Base-by-base conservation (phyloP, 2,888 invertebrate genomes). In the Empis livida region DNA sequence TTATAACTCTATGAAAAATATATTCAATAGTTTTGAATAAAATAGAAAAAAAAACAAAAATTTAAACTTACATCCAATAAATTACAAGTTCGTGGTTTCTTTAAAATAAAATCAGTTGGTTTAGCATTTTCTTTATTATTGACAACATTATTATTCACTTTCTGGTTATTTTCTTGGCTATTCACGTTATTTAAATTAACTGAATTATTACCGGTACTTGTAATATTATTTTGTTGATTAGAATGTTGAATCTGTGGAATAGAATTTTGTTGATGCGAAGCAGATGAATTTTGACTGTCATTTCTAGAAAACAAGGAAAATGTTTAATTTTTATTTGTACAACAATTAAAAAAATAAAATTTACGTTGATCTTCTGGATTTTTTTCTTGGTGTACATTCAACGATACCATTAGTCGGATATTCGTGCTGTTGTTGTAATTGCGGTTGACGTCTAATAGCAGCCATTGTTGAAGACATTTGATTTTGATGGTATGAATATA, bases 321-420 rank as follows among this genome's bases (percentile, higher is more conserved):
- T n/a, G n/a, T n/a, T n/a, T n/a, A n/a, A n/a, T n/a, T 11, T 16
- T 42, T 3, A 5, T n/a, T n/a, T n/a, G n/a, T n/a, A n/a, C n/a
- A 30, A 20, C 5, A 20, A 20, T 15, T 23, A 30, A 16, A n/a
- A n/a, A 8, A 10, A 11, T 3, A 9, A 1, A 49, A 75, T 82
- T 75, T 71, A 90, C 89, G 73, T 70, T 84, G 81, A 94, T 63
- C 95, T 92, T 50, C 94, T 74, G 0, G 94, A 89, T 61, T 94
- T 93, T 68, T 95, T 95, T 49, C 94, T 74, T 0, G 93, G 90
- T 8, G 80, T 75, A 43, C 71, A 68, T 52, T 74, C 75, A 46
- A 71, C 69, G 38, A 62, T 69, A 32, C 72, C 64, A 54, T 70
- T 68, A 13, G 63, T 61, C 15, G 55, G 52, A 39, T 27, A 43